Conservation (phyloP, 2,113 vertebrate genomes). For the Aspiorhynchus laticeps region DNA sequence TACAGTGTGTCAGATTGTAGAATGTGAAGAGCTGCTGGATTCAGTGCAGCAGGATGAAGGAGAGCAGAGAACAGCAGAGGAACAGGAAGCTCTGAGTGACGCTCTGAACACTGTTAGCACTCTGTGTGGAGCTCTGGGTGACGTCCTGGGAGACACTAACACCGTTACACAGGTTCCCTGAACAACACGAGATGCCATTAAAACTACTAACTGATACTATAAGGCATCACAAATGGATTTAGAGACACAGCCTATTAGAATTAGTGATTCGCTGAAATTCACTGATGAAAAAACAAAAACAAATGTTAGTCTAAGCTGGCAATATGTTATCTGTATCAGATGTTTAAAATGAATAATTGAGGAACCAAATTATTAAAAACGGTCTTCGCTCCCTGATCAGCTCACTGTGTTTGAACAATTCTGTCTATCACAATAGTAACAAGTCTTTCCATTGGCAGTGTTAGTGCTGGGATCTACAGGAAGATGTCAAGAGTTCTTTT, state of each 20-base stretch:
- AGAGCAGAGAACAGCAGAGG: no score
- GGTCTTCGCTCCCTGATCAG: constrained; percentile 61
- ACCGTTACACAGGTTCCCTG: constrained; percentile 63
- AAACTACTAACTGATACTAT: not conserved
- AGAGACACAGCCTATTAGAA: not conserved
- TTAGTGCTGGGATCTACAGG: not conserved
- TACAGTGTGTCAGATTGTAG: no score
- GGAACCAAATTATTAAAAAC: constrained; percentile 44
- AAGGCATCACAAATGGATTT: not conserved
- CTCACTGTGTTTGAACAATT: constrained; percentile 43
- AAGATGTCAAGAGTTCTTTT: no score
- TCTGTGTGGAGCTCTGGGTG: no score
- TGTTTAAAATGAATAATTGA: not conserved
- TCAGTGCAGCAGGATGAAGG: no score
- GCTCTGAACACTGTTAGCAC: no score
- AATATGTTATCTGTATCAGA: not conserved
- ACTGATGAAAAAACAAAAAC: not conserved
- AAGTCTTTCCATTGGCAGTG: constrained; percentile 59
- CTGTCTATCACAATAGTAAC: constrained; percentile 51
- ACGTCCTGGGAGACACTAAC: not conserved
- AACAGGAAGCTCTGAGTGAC: no score
- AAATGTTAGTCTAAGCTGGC: no score
- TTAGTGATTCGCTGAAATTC: not conserved
- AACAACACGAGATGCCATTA: constrained; percentile 61
- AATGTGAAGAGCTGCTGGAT: no score